These are phyloP conservation scores for Prionailurus bengalensis DNA, from an alignment of 2,113 vertebrate genomes.

Conservation along the genomic window DNA sequence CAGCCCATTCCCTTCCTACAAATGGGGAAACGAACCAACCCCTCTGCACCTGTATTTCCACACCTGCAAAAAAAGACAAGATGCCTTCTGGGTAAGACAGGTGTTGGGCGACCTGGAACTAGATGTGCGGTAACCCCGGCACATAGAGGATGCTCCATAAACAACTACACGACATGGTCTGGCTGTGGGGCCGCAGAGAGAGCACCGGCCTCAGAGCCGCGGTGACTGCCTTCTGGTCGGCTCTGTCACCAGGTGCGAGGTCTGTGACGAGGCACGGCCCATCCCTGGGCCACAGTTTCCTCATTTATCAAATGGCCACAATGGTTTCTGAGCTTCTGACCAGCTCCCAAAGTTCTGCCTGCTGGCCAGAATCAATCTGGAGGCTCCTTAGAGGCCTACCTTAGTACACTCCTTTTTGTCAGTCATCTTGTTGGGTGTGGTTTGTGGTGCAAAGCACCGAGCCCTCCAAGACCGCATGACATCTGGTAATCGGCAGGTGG, in stretches of 20 bases:
- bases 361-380: not conserved
- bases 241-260: not conserved
- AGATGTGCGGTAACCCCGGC: not conserved
- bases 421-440: not conserved
- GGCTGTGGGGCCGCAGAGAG: not conserved
- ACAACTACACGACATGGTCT: not conserved
- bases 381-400: too few species aligned
- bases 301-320: not conserved
- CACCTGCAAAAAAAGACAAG: not conserved
- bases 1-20: not conserved
- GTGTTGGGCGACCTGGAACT: not conserved
- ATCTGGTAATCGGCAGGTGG: not conserved
- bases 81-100: not conserved
- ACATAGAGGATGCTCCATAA: not conserved
- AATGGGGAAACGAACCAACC: not conserved
- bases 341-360: not conserved
- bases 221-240: not conserved
- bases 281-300: not conserved
- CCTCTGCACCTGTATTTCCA: not conserved
- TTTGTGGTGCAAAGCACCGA: not conserved
- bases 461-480: not conserved
- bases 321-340: constrained; percentile 26
- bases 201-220: not conserved
- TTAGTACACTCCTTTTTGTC: not conserved
- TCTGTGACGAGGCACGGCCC: not conserved